Base-by-base conservation (phyloP, 2,113 vertebrate species). In the Oxygymnocypris stewartii region DNA sequence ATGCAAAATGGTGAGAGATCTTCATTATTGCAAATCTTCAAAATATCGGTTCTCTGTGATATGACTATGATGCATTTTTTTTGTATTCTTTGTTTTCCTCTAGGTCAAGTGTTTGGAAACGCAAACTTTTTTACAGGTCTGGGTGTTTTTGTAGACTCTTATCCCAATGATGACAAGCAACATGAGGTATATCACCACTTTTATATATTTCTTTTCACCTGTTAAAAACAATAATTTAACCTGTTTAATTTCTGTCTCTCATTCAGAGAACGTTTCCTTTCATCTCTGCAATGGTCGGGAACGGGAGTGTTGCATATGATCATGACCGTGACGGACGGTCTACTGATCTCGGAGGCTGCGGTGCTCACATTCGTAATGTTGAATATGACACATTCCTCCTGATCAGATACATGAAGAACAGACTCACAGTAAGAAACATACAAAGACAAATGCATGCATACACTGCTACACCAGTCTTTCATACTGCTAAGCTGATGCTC, bases 71-170 rank as follows among this genome's bases (percentile, higher is more conserved):
- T 42, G 13, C 4, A 0, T 0, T 54, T 23, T 63, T 47, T 31
- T 77, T 0, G 10, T 35, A 4, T 18, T 57, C 0, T 51, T 4
- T 84, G 40, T 69, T 8, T 14, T 85, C 57, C 89, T 89, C 74
- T 90, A 99, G 98, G 98, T 51, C 95, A 96, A 4, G 98, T 97
- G 44, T 99, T 99, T 89, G 98, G 98, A 25, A 99, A 95, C 94
- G 96, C 95, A 92, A 96, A 99, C 93, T 93, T 95, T 81, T 99
- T 99, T 91, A 91, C 95, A 82, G 97, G 98, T 54, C 93, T 99
- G 83, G 98, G 96, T 4, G 92, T 99, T 82, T 98, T 99, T 28
- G 92, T 99, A 91, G 98, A 99, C 94, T 99, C 98, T 0, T 99
- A 99, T 67, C 96, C 96, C 8, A 99, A 99, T 4, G 96, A 97